Evolutionary conservation across 2,888 invertebrate species (phyloP).

Genomic region (Acrobasis consociella): DNA sequence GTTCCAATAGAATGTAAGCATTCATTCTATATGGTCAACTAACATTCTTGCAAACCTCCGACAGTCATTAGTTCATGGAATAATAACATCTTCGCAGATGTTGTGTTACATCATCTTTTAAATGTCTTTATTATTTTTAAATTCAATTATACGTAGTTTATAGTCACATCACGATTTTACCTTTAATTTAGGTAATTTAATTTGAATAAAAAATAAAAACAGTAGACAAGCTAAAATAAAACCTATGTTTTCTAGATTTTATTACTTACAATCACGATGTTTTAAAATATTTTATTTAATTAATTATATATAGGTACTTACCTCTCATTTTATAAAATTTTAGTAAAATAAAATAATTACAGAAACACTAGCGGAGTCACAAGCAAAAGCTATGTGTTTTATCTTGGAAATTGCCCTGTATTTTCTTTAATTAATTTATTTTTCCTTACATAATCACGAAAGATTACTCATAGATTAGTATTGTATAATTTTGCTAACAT

Average conservation of each 20-base stretch:
- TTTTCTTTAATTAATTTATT: no score
- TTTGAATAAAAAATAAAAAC: neutral
- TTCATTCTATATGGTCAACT: neutral
- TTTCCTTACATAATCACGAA: no score
- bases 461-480: no score
- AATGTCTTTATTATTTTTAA: neutral
- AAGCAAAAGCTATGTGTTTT: no score
- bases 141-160: neutral
- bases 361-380: no score
- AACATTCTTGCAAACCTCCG: neutral
- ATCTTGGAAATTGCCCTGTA: no score
- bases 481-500: no score
- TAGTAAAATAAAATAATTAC: no score
- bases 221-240: neutral
- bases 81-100: neutral
- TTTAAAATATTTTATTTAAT: no score
- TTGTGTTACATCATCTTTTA: neutral
- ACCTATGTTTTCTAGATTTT: neutral
- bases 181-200: neutral
- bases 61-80: neutral
- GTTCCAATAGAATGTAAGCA: neutral
- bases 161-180: neutral
- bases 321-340: no score
- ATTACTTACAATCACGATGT: neutral
- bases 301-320: no score